Conservation (phyloP, 2,113 vertebrate genomes). For the Bufo gargarizans region DNA sequence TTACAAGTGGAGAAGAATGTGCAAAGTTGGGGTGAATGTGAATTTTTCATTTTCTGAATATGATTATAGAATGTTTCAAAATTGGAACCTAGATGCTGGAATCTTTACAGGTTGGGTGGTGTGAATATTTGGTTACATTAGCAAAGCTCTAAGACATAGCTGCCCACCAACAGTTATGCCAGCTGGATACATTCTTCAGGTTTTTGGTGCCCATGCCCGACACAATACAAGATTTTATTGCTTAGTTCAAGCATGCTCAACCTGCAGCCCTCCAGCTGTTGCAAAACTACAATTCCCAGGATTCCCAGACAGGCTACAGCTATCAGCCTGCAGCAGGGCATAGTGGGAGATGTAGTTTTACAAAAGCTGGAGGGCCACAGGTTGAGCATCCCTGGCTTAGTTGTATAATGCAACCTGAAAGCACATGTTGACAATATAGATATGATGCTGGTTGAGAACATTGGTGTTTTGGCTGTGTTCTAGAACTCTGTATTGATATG, state of each 20-base stretch:
- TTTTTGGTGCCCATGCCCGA: neutral
- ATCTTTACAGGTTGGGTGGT: constrained; percentile 64
- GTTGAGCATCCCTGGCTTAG: neutral
- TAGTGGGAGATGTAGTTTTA: too few relatives aligned
- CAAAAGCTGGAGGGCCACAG: too few relatives aligned
- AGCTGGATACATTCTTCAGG: neutral
- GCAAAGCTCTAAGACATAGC: neutral
- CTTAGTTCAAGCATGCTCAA: too few relatives aligned
- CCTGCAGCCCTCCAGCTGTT: too few relatives aligned
- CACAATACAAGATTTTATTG: neutral
- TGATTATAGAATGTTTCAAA: constrained; percentile 70
- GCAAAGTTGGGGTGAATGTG: constrained; percentile 39
- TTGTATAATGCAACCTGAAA: neutral
- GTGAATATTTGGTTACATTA: neutral
- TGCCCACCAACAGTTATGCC: neutral
- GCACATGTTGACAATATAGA: neutral
- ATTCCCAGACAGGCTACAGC: too few relatives aligned
- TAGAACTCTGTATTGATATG: constrained; percentile 6
- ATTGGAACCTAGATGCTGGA: constrained; percentile 61
- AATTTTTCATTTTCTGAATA: constrained; percentile 19
- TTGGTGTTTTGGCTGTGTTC: neutral
- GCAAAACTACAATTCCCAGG: too few relatives aligned
- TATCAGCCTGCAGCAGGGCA: too few relatives aligned
- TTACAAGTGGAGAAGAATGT: constrained; percentile 64
- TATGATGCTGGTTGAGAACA: neutral